A percentile compares a stretch with the other conserved stretches of the same genome.
phyloP scores from a whole-genome alignment of 2,888 invertebrate genomes.

The Scrobipalpa atriplicella region DNA sequence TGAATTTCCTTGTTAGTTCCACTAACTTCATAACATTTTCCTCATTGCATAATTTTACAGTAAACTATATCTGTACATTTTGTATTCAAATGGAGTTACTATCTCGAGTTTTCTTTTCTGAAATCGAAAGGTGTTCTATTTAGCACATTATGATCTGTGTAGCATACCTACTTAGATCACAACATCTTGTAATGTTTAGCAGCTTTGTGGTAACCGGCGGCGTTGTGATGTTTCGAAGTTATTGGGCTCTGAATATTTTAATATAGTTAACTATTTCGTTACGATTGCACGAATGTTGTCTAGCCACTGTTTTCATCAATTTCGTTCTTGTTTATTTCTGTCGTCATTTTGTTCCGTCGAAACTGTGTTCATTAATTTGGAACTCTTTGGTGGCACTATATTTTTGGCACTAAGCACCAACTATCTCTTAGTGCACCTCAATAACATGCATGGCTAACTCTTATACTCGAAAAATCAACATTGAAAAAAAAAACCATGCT shows the following conservation, averaged over 20 bases:
- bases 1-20: neutral
- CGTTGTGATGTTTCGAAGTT: neutral
- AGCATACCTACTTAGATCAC: neutral
- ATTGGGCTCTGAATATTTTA: neutral
- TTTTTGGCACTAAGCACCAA: too few relatives aligned
- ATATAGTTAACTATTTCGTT: neutral
- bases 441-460: too few relatives aligned
- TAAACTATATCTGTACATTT: neutral
- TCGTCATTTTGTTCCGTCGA: too few relatives aligned
- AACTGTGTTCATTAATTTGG: too few relatives aligned
- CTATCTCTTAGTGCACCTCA: too few relatives aligned
- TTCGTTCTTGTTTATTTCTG: too few relatives aligned
- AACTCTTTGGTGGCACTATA: too few relatives aligned
- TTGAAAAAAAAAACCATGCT: too few relatives aligned
- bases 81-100: neutral
- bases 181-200: neutral
- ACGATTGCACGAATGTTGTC: too few relatives aligned
- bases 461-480: too few relatives aligned
- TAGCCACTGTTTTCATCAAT: too few relatives aligned
- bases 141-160: neutral
- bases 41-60: constrained; percentile 1
- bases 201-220: neutral
- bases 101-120: neutral
- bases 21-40: neutral
- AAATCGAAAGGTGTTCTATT: neutral